Percentiles rank a stretch among this genome's conserved stretches.
Evolutionary conservation across 2,888 invertebrate species (phyloP).

Genomic region (Tuberolachnus salignus): DNA sequence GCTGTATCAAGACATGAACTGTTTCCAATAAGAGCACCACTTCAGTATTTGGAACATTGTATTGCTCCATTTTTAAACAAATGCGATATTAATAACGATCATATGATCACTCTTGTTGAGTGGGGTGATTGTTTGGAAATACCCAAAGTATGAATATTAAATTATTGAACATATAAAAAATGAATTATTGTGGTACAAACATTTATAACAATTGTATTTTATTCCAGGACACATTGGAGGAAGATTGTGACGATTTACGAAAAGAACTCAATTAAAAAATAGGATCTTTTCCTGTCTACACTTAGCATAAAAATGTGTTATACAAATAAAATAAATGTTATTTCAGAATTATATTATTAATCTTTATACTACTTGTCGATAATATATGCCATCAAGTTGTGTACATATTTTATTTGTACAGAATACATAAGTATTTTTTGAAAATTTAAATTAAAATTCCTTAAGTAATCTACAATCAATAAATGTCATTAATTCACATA

Average conservation of each 20-base stretch:
- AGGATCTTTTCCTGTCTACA: too few relatives aligned
- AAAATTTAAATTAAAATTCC: too few relatives aligned
- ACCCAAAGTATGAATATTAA: conserved; percentile 70
- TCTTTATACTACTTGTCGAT: background rate
- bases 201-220: background rate
- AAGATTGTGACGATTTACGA: conserved; percentile 23
- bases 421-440: too few relatives aligned
- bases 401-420: background rate
- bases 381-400: background rate
- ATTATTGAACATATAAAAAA: background rate
- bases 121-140: conserved; percentile 90
- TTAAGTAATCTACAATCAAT: too few relatives aligned
- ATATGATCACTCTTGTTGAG: conserved; percentile 87
- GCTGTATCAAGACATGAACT: conserved; percentile 91
- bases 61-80: conserved; percentile 93
- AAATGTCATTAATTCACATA: too few relatives aligned
- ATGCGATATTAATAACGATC: conserved; percentile 88
- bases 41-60: conserved; percentile 96
- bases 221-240: conserved; percentile 42
- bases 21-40: conserved; percentile 92
- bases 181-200: background rate
- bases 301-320: background rate
- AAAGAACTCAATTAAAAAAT: conserved; percentile 24
- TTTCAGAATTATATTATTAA: background rate
- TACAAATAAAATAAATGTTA: background rate